Evolutionary conservation across 2,888 invertebrate species (phyloP).

Genomic region (Onchidella celtica): DNA sequence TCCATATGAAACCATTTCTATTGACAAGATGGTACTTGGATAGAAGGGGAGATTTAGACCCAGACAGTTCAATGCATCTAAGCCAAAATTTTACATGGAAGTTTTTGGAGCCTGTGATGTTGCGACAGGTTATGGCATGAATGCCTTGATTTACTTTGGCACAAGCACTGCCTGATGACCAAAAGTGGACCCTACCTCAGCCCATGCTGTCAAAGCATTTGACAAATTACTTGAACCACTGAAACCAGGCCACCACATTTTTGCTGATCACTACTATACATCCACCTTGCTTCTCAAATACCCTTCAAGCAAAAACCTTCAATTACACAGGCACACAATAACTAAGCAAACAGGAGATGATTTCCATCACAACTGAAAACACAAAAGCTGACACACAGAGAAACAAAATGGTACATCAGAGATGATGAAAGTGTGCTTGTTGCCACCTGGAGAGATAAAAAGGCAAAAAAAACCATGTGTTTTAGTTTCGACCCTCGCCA

Average conservation of each 20-base stretch:
- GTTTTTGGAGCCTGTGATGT: neutral
- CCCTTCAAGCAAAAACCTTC: neutral
- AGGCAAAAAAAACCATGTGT: conserved; percentile 7
- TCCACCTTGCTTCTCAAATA: neutral
- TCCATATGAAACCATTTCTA: neutral
- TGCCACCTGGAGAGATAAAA: conserved; percentile 14
- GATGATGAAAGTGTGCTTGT: neutral
- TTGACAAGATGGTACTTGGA: neutral
- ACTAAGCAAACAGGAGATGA: neutral
- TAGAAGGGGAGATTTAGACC: neutral
- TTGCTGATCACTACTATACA: neutral
- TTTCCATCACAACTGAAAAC: neutral
- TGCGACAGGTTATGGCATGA: neutral
- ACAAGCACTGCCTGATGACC: neutral
- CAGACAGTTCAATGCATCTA: neutral
- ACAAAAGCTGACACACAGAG: neutral
- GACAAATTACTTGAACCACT: neutral
- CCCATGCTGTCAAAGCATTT: neutral
- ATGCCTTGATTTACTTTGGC: neutral
- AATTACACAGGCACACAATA: neutral
- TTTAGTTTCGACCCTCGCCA: conserved; percentile 6
- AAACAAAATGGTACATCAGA: neutral
- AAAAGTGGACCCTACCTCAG: neutral
- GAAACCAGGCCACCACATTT: neutral
- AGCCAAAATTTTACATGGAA: neutral